Base-by-base conservation (phyloP, 2,113 vertebrate species). In the Megaptera novaeangliae region DNA sequence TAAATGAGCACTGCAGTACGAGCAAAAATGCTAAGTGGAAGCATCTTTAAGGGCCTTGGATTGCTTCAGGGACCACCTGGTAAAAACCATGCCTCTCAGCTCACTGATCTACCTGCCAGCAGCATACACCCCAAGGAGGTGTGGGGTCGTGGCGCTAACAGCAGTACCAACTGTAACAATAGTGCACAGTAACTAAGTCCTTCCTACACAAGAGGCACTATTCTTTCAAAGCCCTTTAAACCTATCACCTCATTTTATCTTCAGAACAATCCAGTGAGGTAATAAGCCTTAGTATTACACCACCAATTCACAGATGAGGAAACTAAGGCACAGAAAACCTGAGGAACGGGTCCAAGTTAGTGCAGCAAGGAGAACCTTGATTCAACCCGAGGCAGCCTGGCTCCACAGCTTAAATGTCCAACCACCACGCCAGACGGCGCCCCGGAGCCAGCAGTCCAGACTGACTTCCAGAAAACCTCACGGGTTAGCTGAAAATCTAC, bases 111-210 rank as follows among this genome's bases (percentile, higher is more conserved):
- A 57, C 44, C 25, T 12, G 31, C 71, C 25, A 36, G 36, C 87
- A 91, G n/a, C n/a, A 61, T 14, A 9, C 64, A 64, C 57, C 69
- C 41, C 12, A 4, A 20, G 34, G 34, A 39, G 20, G n/a, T 7
- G 21, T 5, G 0, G 0, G 12, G n/a, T 64, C 20, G 27, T 27
- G 13, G 29, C 20, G 11, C 44, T 18, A 49, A 52, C 6, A n/a
- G 55, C n/a, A 36, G 34, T n/a, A 36, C 39, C 4, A 8, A 27
- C 55, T 84, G 25, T 12, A 83, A 6, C 12, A 63, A 25, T 0
- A 91, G 25, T 14, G 52, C 20, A 44, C 27, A 18, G 34, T 68
- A 57, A 80, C 15, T 0, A 0, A 93, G 61, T 57, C n/a, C 66
- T 72, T 31, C 15, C 13, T 8, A 63, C 11, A 75, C 2, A 59